phyloP scores from a whole-genome alignment of 2,113 vertebrate species.

The Ctenomys sociabilis region DNA sequence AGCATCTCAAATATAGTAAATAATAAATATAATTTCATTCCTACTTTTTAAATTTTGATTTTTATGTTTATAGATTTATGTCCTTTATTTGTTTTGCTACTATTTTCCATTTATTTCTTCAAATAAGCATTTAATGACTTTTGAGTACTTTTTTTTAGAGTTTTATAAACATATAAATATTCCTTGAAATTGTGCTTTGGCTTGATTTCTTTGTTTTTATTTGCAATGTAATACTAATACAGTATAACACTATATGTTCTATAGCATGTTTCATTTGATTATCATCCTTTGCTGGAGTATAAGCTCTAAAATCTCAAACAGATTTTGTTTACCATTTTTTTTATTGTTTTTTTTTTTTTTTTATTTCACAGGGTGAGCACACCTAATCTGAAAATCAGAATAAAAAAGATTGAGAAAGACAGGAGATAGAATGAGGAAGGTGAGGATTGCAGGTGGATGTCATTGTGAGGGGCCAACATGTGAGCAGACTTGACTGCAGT shows the following conservation, averaged over 20 bases:
- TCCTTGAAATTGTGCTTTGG: neutral
- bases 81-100: neutral
- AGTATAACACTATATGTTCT: neutral
- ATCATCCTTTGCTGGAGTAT: neutral
- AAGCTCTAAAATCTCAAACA: neutral
- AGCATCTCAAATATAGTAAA: neutral
- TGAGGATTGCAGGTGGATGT: neutral
- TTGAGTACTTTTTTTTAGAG: neutral
- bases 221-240: neutral
- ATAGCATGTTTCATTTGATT: neutral
- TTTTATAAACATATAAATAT: neutral
- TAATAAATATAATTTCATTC: neutral
- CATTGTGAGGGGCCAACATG: neutral
- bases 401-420: neutral
- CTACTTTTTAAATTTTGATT: neutral
- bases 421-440: rapidly evolving
- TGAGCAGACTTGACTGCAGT: neutral
- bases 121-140: neutral
- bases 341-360: constrained; percentile 8
- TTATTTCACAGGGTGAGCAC: neutral
- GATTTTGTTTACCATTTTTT: neutral
- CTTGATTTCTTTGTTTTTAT: neutral
- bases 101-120: neutral
- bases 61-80: neutral
- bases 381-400: neutral